phyloP scores from a whole-genome alignment of 2,113 vertebrate species.

The Octodon degus region DNA sequence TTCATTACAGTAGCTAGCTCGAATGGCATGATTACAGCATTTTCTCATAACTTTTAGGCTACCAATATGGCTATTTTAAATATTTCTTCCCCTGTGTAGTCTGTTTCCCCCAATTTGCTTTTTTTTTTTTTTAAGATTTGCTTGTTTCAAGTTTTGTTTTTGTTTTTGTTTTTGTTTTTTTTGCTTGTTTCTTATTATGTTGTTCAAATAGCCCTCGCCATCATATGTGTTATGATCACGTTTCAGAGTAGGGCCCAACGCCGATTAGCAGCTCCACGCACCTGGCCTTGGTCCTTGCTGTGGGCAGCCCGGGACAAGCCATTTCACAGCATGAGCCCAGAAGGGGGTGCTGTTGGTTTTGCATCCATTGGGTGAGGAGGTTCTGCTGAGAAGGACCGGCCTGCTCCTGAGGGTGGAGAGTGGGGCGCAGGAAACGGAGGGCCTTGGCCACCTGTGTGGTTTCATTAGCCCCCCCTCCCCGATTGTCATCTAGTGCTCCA shows the following conservation, averaged over 20 bases:
- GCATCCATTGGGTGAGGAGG: not conserved
- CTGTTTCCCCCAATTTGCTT: not conserved
- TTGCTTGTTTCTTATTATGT: not conserved
- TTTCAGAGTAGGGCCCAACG: not conserved
- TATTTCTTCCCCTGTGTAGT: not conserved
- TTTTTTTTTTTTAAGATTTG: not conserved
- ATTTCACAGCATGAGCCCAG: not conserved
- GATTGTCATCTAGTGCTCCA: not conserved
- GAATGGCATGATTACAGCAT: fast-evolving
- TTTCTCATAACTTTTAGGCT: not conserved
- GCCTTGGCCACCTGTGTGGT: not conserved
- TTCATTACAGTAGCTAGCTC: not conserved
- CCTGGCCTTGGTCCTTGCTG: not conserved
- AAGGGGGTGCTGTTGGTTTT: not conserved
- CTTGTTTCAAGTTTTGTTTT: not conserved
- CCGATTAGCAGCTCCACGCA: not conserved
- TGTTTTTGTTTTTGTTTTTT: no score
- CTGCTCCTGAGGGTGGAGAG: not conserved
- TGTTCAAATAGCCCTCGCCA: not conserved
- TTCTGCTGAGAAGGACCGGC: no score
- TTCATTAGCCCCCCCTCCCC: not conserved
- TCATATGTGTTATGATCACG: not conserved
- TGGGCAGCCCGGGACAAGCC: not conserved
- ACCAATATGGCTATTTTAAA: not conserved
- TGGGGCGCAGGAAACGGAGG: not conserved